Evolutionary conservation across 2,797 vertebrate genomes (phyloP).

Genomic region (Champsocephalus gunnari): DNA sequence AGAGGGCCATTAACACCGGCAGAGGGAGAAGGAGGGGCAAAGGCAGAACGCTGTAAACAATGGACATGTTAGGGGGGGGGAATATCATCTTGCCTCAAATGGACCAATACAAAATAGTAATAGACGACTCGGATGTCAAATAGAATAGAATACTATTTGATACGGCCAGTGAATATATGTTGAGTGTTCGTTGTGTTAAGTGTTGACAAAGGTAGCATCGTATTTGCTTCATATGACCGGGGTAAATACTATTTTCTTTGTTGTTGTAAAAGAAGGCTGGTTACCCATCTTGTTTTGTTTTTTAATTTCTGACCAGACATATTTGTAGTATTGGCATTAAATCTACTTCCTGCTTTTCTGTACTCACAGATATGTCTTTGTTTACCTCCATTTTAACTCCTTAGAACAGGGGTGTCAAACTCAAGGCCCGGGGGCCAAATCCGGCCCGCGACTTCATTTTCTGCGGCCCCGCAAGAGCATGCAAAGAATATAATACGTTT

Average conservation of each 20-base stretch:
- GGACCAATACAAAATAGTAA: conserved; percentile 3
- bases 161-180: neutral
- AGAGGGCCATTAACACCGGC: conserved; percentile 74
- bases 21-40: conserved; percentile 49
- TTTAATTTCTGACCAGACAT: neutral
- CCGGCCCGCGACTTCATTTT: too few species aligned
- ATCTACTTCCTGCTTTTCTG: conserved; percentile 6
- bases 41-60: conserved; percentile 48
- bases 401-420: neutral
- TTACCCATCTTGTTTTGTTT: neutral
- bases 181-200: too few species aligned
- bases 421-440: too few species aligned
- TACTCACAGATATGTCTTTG: neutral
- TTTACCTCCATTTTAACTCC: neutral
- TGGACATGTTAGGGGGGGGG: conserved; percentile 36
- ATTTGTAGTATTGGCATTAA: conserved; percentile 1
- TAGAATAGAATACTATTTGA: neutral
- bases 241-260: neutral
- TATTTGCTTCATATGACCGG: too few species aligned
- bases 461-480: too few species aligned
- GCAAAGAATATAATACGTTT: too few species aligned
- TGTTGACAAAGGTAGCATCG: neutral
- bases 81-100: neutral
- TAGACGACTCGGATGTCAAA: neutral
- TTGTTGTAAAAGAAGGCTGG: neutral